phyloP scores from a whole-genome alignment of 2,113 vertebrate species.

The Trogon surrucura region DNA sequence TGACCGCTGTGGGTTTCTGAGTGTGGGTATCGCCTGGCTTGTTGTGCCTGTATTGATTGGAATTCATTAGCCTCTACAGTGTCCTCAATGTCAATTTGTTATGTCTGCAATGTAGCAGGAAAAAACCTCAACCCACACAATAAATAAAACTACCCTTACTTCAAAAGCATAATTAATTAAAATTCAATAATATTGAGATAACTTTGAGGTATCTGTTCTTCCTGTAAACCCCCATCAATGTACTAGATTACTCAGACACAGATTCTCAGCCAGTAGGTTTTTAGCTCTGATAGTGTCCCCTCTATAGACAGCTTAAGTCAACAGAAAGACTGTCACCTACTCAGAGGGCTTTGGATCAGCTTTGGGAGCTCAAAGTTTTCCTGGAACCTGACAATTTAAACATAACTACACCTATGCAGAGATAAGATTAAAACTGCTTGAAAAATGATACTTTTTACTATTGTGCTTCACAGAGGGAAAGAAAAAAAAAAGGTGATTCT shows the following conservation, averaged over 20 bases:
- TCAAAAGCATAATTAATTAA: slow-evolving; percentile 18
- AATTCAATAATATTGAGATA: slow-evolving; percentile 11
- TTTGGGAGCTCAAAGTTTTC: slow-evolving; percentile 42
- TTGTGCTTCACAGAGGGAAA: not conserved
- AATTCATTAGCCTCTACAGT: slow-evolving; percentile 26
- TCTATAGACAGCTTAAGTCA: slow-evolving; percentile 32
- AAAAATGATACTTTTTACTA: not conserved
- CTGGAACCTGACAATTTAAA: slow-evolving; percentile 29
- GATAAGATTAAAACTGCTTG: slow-evolving; percentile 56
- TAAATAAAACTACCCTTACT: not conserved
- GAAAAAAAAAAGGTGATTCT: not conserved
- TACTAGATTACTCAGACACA: not conserved
- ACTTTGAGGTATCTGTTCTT: slow-evolving; percentile 1
- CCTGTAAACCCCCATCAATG: slow-evolving; percentile 19
- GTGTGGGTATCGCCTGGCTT: not conserved
- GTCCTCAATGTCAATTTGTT: not conserved
- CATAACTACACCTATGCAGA: slow-evolving; percentile 24
- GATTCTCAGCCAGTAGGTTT: not conserved
- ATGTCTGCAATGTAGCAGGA: not conserved
- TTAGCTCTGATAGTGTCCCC: not conserved
- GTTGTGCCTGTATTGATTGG: slow-evolving; percentile 1
- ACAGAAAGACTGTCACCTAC: slow-evolving; percentile 36
- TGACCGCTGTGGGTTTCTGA: not conserved
- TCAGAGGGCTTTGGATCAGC: slow-evolving; percentile 21
- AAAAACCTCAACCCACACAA: not conserved